Base-by-base conservation (phyloP, 2,888 invertebrate species). In the Dryocosmus kuriphilus region DNA sequence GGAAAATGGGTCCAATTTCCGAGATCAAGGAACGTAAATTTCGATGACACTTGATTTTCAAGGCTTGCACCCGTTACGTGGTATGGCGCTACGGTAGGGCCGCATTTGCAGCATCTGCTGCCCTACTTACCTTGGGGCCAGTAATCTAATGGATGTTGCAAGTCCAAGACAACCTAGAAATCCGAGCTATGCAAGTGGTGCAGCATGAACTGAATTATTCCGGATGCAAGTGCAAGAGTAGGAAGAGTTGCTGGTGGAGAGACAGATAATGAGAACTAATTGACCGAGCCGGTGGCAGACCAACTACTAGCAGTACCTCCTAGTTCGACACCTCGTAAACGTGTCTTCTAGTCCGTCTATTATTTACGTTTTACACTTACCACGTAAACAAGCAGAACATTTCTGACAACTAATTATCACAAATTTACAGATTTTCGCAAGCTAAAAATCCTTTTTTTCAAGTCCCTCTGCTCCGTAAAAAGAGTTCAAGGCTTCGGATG, bases 251-350 rank as follows among this genome's bases (percentile, higher is more conserved):
- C 38, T 38, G 38, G 46, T 51, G 6, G 57, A 8, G 24, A 24
- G 14, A 24, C 4, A 11, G 57, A 57, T 57, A 57, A 57, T 57
- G 24, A 57, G 57, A 57, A 57, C 57, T 57, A 57, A 57, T 57
- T 57, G 57, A 24, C 57, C 19, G 19, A 6, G n/a, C n/a, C 57
- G 24, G 57, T 57, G 24, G 57, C 57, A 57, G 57, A 14, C 22
- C 24, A 16, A 5, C 57, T 57, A 57, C 57, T 2, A 24, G 22
- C 57, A 57, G 57, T 57, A 57, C 16, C 57, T 24, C 11, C 57
- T 57, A 22, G 57, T 22, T 57, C 57, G 57, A 57, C 57, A 57
- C 57, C 57, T 57, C 57, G 57, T 24, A n/a, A n/a, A 57, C 57
- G 57, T 22, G 46, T 46, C 46, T 46, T 46, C 46, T 46, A 46